Evolutionary conservation across 2,888 invertebrate species (phyloP).

Genomic region (Perizoma affinitatum): DNA sequence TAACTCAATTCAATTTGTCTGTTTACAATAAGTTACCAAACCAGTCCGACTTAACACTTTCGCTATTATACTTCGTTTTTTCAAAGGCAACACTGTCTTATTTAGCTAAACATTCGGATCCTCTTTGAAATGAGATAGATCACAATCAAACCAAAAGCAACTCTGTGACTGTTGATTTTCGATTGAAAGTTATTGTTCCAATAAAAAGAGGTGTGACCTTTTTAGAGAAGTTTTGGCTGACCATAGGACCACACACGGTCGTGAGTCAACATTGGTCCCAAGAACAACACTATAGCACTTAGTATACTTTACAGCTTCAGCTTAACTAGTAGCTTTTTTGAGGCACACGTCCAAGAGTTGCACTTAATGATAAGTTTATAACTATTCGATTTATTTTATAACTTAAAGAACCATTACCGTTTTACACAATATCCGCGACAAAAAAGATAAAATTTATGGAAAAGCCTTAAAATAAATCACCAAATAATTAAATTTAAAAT

Average conservation of each 20-base stretch:
- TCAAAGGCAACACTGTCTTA: conserved; percentile 68
- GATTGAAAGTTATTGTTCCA: conserved; percentile 46
- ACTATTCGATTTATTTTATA: no score
- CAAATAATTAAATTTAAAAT: no score
- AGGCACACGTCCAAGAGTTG: conserved; percentile 54
- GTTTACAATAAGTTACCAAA: conserved; percentile 64
- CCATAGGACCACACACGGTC: conserved; percentile 79
- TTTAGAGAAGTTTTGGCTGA: conserved; percentile 34
- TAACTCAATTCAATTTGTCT: conserved; percentile 59
- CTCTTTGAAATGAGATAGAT: conserved; percentile 38
- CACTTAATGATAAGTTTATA: not conserved
- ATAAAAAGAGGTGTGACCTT: conserved; percentile 38
- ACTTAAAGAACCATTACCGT: no score
- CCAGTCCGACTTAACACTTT: conserved; percentile 75
- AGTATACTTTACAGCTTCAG: conserved; percentile 73
- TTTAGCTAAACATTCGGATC: conserved; percentile 54
- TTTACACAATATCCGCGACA: no score
- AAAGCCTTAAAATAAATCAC: no score
- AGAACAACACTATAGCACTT: conserved; percentile 81
- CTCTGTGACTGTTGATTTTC: conserved; percentile 43
- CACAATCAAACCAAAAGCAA: conserved; percentile 38
- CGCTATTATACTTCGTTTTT: conserved; percentile 70
- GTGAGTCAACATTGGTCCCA: conserved; percentile 74
- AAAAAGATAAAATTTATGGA: no score
- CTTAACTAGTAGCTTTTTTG: conserved; percentile 74